A percentile compares a stretch with the other conserved stretches of the same genome.
phyloP scores from a whole-genome alignment of 2,113 vertebrate species.

The Tamias sibiricus region DNA sequence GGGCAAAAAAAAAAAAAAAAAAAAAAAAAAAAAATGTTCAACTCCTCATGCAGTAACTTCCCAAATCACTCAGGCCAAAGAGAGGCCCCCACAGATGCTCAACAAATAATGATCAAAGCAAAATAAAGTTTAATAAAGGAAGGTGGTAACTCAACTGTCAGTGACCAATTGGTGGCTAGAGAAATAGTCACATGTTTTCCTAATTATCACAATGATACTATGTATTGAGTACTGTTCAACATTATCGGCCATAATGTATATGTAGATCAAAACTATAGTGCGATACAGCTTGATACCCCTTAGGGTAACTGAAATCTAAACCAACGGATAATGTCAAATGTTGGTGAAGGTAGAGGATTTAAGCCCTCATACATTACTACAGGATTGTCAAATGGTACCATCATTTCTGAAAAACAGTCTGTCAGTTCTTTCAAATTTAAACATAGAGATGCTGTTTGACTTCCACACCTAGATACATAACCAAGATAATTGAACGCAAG shows the following conservation, averaged over 20 bases:
- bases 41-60: neutral
- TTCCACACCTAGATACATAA: neutral
- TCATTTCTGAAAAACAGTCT: neutral
- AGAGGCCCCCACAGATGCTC: neutral
- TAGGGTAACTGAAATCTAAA: neutral
- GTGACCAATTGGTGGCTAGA: neutral
- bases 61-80: neutral
- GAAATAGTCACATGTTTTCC: neutral
- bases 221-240: neutral
- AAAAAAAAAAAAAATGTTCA: neutral
- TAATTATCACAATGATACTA: slow-evolving; percentile 28
- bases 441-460: neutral
- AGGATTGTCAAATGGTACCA: neutral
- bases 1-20: too few species aligned
- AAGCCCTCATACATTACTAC: neutral
- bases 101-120: too few species aligned
- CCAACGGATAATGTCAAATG: neutral
- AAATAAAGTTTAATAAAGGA: neutral
- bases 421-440: slow-evolving; percentile 30
- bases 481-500: neutral
- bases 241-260: neutral
- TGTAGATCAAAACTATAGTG: neutral
- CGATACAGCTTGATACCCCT: neutral
- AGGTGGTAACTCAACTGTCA: neutral
- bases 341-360: neutral